A percentile compares a stretch with the other conserved stretches of the same genome.
Evolutionary conservation across 2,797 vertebrate genomes (phyloP).

Genomic region (Propithecus perrieri): DNA sequence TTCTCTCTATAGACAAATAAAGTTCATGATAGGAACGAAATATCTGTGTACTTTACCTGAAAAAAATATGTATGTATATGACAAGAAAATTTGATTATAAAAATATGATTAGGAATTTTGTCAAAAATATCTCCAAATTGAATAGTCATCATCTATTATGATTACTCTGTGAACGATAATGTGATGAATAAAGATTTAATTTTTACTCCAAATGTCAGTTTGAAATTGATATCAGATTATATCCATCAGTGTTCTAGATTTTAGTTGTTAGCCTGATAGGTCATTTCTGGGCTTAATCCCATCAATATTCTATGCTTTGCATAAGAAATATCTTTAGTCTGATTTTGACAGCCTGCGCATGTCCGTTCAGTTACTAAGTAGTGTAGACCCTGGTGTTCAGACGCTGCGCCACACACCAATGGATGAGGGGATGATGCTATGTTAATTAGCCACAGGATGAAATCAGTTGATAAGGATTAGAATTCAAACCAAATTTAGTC

Average conservation of each 20-base stretch:
- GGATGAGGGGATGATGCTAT: fast-evolving
- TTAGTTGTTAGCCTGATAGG: no score
- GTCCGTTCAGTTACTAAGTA: fast-evolving
- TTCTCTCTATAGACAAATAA: neutral
- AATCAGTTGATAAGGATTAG: neutral
- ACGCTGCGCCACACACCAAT: fast-evolving
- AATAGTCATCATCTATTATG: neutral
- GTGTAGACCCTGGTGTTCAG: neutral
- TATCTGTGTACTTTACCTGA: neutral
- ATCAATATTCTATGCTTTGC: neutral
- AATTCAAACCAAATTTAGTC: no score
- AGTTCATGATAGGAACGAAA: no score
- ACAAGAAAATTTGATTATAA: neutral
- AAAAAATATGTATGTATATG: neutral
- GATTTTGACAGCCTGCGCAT: no score
- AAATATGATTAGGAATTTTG: neutral
- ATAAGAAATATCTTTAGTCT: neutral
- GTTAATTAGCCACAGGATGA: neutral
- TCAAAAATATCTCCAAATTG: neutral
- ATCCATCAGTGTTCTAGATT: neutral
- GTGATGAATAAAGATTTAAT: neutral
- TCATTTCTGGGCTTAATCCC: neutral
- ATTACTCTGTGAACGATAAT: neutral
- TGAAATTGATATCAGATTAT: neutral
- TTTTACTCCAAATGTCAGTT: neutral